Evolutionary conservation across 1,140 invertebrate genomes (phyloP), one percentile per base, ranked within the genome.

Genomic region (Drosophila insularis): DNA sequence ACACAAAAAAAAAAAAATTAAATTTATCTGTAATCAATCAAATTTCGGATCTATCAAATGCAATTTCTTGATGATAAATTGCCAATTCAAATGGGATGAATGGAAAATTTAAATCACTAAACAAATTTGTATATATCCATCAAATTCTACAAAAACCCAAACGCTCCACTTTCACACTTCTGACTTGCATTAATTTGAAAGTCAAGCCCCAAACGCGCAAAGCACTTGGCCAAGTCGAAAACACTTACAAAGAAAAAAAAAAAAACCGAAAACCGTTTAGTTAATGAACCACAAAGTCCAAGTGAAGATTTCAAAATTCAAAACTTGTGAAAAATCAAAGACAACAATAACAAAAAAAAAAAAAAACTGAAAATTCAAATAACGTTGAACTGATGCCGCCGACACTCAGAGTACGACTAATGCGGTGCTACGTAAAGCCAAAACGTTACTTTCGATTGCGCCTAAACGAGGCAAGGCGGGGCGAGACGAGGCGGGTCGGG

Each of bases 401-500:
- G 75, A 87, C 79, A 71, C 66, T 76, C 82, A 68, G 67, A 71
- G 75, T 79, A 68, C 82, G 80, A 86, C 82, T 86, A 86, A 86
- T 79, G 82, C 82, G 71, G 71, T 50, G 56, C 79, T 79, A 82
- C 79, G 84, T 82, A 82, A 87, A 81, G 82, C 79, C 76, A 50
- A 82, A 82, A 86, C 82, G 82, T 86, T 79, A 87, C 82, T 86
- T 86, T 86, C 82, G 82, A 87, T 87, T 86, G 82, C 82, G 82
- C 79, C 82, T 81, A 86, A 85, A 86, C 56, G 32, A 59, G 71
- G 64, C 74, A 61, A 67, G 56, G 46, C 43, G 43, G 7, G 43
- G 43, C 40, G 40, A 1, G 69, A 32, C 60, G 61, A 58, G 50
- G 32, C 46, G 6, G 8, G 43, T 21, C 17, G 31, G 32, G 11